Percentiles rank a stretch among this genome's conserved stretches.
Conservation (phyloP, 2,797 vertebrate genomes). For the Sebastolobus altivelis region DNA sequence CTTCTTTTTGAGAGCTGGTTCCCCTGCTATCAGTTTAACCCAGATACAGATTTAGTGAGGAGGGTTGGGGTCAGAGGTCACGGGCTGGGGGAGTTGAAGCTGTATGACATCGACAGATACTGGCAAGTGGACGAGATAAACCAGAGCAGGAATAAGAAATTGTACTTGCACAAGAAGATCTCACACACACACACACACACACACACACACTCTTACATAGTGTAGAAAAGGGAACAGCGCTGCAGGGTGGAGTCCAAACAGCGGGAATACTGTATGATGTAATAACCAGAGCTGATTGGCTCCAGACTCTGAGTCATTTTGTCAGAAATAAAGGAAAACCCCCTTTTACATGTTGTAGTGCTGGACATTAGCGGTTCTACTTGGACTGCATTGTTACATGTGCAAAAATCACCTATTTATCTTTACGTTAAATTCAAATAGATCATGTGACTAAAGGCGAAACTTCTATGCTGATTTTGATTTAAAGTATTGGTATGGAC, state of each 20-base stretch:
- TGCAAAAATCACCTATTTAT: not conserved
- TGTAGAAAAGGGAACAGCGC: conserved; percentile 39
- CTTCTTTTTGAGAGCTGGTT: not conserved
- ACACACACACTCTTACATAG: conserved; percentile 10
- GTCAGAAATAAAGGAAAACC: conserved; percentile 35
- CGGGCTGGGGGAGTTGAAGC: not conserved
- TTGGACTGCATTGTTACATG: too few species aligned
- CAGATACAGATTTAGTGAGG: not conserved
- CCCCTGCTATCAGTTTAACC: not conserved
- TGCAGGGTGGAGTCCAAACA: conserved; percentile 67
- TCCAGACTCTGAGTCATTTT: conserved; percentile 45
- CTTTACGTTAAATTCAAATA: not conserved
- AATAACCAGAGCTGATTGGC: conserved; percentile 61
- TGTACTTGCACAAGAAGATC: conserved; percentile 22
- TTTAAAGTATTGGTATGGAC: too few species aligned
- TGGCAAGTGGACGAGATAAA: conserved; percentile 9
- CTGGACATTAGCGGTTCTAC: not conserved
- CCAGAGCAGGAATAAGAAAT: conserved; percentile 8
- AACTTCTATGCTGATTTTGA: too few species aligned
- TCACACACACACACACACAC: not conserved
- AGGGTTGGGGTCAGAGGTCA: conserved; percentile 7
- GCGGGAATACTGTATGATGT: conserved; percentile 60
- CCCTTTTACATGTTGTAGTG: not conserved
- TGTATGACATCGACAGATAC: not conserved
- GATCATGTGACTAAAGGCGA: not conserved